A percentile compares a stretch with the other conserved stretches of the same genome.
phyloP scores from a whole-genome alignment of 2,797 vertebrate genomes.

The Aulostomus chinensis region DNA sequence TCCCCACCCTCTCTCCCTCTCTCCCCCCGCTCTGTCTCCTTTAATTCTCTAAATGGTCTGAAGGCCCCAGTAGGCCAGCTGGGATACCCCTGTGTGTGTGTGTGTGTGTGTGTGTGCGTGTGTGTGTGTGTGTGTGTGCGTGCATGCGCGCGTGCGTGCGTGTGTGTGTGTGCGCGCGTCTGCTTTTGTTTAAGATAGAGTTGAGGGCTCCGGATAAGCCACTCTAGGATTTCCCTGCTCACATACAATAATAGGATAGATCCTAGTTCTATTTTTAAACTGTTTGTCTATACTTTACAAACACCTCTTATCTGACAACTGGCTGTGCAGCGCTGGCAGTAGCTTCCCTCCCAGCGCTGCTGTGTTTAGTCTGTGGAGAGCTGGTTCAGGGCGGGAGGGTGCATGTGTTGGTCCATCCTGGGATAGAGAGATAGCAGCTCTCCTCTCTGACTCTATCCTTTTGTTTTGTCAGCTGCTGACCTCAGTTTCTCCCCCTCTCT shows the following conservation, averaged over 20 bases:
- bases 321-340: slow-evolving; percentile 22
- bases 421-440: slow-evolving; percentile 66
- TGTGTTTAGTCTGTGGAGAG: slow-evolving; percentile 57
- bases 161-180: slow-evolving; percentile 6
- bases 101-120: slow-evolving; percentile 28
- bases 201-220: slow-evolving; percentile 46
- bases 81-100: slow-evolving; percentile 51
- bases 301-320: slow-evolving; percentile 49
- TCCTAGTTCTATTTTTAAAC: slow-evolving; percentile 67
- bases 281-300: slow-evolving; percentile 51
- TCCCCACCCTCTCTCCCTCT: background rate
- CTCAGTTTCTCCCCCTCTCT: slow-evolving; percentile 14
- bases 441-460: slow-evolving; percentile 64
- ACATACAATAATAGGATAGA: slow-evolving; percentile 62
- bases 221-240: slow-evolving; percentile 48
- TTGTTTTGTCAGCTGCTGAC: slow-evolving; percentile 77
- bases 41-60: slow-evolving; percentile 65
- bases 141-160: slow-evolving; percentile 26
- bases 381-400: slow-evolving; percentile 17
- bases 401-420: slow-evolving; percentile 59
- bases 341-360: slow-evolving; percentile 40
- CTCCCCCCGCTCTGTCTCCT: slow-evolving; percentile 44
- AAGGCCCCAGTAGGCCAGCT: slow-evolving; percentile 62
- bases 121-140: slow-evolving; percentile 9
- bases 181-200: slow-evolving; percentile 46